phyloP scores from a whole-genome alignment of 2,888 invertebrate genomes.

The Matsumyia berberina region DNA sequence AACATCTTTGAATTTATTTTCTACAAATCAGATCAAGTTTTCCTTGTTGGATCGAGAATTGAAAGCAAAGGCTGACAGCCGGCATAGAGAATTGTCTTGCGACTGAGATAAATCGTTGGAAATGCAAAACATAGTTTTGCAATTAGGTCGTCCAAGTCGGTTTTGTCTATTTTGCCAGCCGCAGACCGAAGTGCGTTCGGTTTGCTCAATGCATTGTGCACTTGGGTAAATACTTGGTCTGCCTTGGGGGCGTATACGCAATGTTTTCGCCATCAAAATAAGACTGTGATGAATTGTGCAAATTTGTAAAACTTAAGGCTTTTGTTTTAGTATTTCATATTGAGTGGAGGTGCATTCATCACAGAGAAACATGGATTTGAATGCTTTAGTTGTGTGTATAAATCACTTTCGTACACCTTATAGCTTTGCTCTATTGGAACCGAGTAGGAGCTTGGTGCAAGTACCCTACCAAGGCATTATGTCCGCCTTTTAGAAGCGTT shows the following conservation, averaged over 20 bases:
- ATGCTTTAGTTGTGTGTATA: too few species aligned
- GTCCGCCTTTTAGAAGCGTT: too few species aligned
- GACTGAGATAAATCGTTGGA: constrained; percentile 11
- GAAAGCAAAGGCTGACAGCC: constrained; percentile 18
- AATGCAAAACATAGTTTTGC: constrained; percentile 18
- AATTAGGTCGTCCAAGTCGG: constrained; percentile 16
- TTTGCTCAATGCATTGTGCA: neutral
- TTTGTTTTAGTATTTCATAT: too few species aligned
- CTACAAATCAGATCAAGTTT: constrained; percentile 30
- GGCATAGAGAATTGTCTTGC: constrained; percentile 18
- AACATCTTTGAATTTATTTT: constrained; percentile 36
- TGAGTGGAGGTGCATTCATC: too few species aligned
- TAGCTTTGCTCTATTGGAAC: too few species aligned
- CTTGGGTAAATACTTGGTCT: neutral
- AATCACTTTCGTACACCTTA: too few species aligned
- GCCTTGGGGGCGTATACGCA: constrained; percentile 5
- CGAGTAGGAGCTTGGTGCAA: too few species aligned
- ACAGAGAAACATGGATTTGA: too few species aligned
- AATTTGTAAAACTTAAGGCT: too few species aligned
- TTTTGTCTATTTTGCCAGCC: constrained; percentile 4
- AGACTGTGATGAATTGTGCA: neutral
- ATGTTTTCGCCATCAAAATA: neutral
- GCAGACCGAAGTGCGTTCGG: constrained; percentile 8
- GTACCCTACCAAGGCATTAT: too few species aligned
- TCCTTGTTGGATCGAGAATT: constrained; percentile 25